A percentile compares a stretch with the other conserved stretches of the same genome.
phyloP scores from a whole-genome alignment of 1,140 invertebrate species.

The Drosophila leontia region DNA sequence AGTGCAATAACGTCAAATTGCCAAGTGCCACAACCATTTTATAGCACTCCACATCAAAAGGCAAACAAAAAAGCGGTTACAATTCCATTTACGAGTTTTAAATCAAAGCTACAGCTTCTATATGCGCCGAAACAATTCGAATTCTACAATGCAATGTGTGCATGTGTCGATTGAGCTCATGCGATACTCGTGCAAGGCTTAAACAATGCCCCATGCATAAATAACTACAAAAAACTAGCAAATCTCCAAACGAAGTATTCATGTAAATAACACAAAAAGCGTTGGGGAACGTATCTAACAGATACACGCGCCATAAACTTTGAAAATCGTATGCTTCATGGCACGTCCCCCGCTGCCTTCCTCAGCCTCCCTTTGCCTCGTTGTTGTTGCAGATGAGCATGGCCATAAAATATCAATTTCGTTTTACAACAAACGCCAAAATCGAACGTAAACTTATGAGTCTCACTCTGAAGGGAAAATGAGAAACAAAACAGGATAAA shows the following conservation, averaged over 20 bases:
- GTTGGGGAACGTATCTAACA: slow-evolving; percentile 64
- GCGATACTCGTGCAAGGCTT: slow-evolving; percentile 52
- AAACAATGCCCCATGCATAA: slow-evolving; percentile 79
- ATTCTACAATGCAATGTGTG: slow-evolving; percentile 32
- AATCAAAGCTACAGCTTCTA: slow-evolving; percentile 67
- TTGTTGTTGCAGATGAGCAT: slow-evolving; percentile 67
- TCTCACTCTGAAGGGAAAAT: slow-evolving; percentile 23
- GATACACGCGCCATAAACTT: slow-evolving; percentile 81
- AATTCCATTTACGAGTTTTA: slow-evolving; percentile 56
- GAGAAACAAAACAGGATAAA: slow-evolving; percentile 50
- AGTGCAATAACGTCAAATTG: slow-evolving; percentile 22
- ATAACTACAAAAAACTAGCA: slow-evolving; percentile 62
- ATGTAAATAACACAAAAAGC: slow-evolving; percentile 42
- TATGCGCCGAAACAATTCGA: slow-evolving; percentile 55
- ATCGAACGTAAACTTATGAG: slow-evolving; percentile 80
- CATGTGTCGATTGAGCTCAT: slow-evolving; percentile 21
- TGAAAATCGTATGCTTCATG: slow-evolving; percentile 72
- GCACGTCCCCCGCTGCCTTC: slow-evolving; percentile 1
- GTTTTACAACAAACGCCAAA: slow-evolving; percentile 81
- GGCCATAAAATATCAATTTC: slow-evolving; percentile 83
- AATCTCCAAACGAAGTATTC: slow-evolving; percentile 41
- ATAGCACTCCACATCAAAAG: slow-evolving; percentile 11
- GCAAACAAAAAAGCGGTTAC: slow-evolving; percentile 7
- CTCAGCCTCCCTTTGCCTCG: not conserved
- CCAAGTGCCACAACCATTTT: slow-evolving; percentile 9